Evolutionary conservation across 2,888 invertebrate genomes (phyloP).

Genomic region (Seira sanloemensis): DNA sequence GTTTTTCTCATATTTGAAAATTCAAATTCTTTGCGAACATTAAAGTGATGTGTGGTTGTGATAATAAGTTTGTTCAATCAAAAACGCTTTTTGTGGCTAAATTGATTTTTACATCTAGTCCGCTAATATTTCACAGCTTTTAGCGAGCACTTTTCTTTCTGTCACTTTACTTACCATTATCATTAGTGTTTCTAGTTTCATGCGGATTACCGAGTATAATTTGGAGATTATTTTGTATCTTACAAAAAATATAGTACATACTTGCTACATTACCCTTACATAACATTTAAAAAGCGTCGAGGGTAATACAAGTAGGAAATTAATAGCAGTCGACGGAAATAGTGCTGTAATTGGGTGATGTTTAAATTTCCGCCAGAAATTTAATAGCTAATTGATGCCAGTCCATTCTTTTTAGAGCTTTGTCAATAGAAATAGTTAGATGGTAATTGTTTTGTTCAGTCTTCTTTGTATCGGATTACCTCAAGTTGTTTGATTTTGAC

Average conservation of each 20-base stretch:
- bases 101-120: background rate
- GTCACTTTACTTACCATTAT: background rate
- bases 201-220: background rate
- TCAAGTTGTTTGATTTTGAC: too few species aligned
- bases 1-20: background rate
- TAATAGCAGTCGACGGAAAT: too few species aligned
- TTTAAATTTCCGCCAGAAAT: too few species aligned
- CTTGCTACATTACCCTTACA: too few species aligned
- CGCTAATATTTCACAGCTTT: constrained; percentile 23
- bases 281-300: too few species aligned
- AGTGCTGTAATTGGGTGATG: too few species aligned
- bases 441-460: too few species aligned
- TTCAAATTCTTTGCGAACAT: constrained; percentile 49
- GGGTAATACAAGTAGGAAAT: background rate
- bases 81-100: background rate
- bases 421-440: too few species aligned
- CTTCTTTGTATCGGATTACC: too few species aligned
- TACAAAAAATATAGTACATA: background rate
- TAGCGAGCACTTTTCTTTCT: constrained; percentile 43
- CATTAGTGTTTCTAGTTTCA: background rate
- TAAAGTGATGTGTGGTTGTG: constrained; percentile 30
- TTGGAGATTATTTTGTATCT: background rate
- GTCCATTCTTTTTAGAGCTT: too few species aligned
- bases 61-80: background rate
- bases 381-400: too few species aligned